Base-by-base conservation (phyloP, 2,888 invertebrate genomes). In the Lathronympha strigana region DNA sequence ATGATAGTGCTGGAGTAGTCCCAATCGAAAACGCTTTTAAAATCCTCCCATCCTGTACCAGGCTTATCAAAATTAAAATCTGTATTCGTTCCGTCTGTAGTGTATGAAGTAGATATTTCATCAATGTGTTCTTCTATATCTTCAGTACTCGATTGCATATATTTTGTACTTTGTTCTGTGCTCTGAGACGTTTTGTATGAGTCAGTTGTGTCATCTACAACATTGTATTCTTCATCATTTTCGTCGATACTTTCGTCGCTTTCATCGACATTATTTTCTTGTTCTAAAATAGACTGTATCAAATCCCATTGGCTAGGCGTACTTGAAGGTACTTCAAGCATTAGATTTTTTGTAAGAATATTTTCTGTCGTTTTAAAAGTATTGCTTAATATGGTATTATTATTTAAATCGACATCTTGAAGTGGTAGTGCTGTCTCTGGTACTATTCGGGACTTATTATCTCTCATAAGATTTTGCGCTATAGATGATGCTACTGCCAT, bases 221-320 rank as follows among this genome's bases (percentile, higher is more conserved):
- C 36, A 38, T 60, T 58, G 1, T 40, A 1, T 4, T 23, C 58
- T 0, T 28, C 19, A 31, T 31, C 51, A 47, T 25, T 66, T 23
- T 63, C 66, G 47, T 57, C 51, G 23, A 9, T 45, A 38, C 23
- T 67, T 19, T 64, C 64, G 49, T 61, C 57, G 33, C 67, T 69
- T 43, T 55, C 51, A 15, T 57, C 23, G n/a, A n/a, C n/a, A n/a
- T n/a, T n/a, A 21, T 31, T 53, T 40, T 61, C 61, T 17, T 25
- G 53, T 6, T 17, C 17, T 47, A n/a, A 19, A 25, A 23, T 5
- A 23, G n/a, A 47, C 13, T n/a, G 0, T 5, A 47, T n/a, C 6
- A 25, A 6, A 66, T 74, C 74, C 57, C 71, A 68, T 1, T 66
- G 67, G 23, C 13, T 36, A 1, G 13, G 3, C 2, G 51, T 36